phyloP scores from a whole-genome alignment of 2,113 vertebrate species.

The Psilopogon haemacephalus region DNA sequence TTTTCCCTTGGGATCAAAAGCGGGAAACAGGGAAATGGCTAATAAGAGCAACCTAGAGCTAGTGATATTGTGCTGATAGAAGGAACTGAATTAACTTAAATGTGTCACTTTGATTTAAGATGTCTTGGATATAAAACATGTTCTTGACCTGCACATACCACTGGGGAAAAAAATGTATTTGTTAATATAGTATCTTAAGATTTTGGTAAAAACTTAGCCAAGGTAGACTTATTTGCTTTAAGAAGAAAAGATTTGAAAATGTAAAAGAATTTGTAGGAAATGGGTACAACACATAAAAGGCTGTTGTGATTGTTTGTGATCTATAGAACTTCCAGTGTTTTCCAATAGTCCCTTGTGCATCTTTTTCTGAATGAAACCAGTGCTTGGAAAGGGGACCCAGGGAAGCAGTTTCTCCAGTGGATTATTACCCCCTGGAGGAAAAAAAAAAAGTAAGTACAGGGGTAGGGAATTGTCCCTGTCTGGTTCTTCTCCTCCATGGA shows the following conservation, averaged over 20 bases:
- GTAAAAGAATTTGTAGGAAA: neutral
- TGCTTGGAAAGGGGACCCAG: neutral
- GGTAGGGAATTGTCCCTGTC: neutral
- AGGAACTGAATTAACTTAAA: conserved; percentile 41
- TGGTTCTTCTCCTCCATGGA: neutral
- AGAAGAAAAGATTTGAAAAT: neutral
- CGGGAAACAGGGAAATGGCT: conserved; percentile 7
- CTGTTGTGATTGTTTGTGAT: neutral
- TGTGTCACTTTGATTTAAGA: conserved; percentile 40
- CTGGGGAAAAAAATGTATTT: conserved; percentile 1
- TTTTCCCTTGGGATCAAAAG: conserved; percentile 33
- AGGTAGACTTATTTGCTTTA: neutral
- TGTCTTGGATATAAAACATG: conserved; percentile 18
- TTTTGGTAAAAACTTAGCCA: neutral
- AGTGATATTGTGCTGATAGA: conserved; percentile 45
- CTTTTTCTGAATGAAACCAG: neutral
- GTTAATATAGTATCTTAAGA: neutral
- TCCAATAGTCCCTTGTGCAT: neutral
- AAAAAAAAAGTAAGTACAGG: neutral
- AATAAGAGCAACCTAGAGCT: conserved; percentile 38
- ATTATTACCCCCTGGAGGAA: neutral
- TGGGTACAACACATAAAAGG: neutral
- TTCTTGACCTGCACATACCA: neutral
- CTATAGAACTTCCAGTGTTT: neutral
- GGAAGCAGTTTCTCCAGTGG: neutral